Base-by-base conservation (phyloP, 1,140 invertebrate species). In the Drosophila tropicalis region DNA sequence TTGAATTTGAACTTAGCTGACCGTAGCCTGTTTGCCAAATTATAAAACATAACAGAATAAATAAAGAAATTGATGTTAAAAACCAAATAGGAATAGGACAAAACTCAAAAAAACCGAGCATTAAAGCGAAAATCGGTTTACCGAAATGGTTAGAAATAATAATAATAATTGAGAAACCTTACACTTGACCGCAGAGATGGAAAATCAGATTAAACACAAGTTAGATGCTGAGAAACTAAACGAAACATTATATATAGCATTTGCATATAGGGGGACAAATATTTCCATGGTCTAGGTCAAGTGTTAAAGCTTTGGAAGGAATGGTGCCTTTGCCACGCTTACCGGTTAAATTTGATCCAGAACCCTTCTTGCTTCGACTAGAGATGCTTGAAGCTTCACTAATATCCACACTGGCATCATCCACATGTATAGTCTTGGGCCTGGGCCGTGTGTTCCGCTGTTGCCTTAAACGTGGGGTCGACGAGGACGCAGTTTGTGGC, bases 361-460 rank as follows among this genome's bases (percentile, higher is more conserved):
- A 97, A 67, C 96, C 96, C 85, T 96, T 96, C 90, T 96, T 96
- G 51, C 95, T 95, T 69, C 95, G 93, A 93, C 95, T 95, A 74
- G 95, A 94, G 69, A 96, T 94, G 72, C 96, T 94, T 81, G 94
- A 95, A 72, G 96, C 96, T 73, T 96, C 96, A 67, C 95, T 95
- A 76, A 96, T 94, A 75, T 96, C 95, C 67, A 95, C 94, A n/a
- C 95, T 91, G 67, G 95, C 95, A 80, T 95, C 95, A 91, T 97
- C 97, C 57, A 97, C 96, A 83, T 97, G 96, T 70, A 98, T 97
- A 13, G 97, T 97, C 93, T 97, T 97, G 40, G 96, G 97, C 36
- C 96, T 93, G 57, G 96, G 96, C 62, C 96, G 93, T 82, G 91
- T 91, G 36, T 74, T 83, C 72, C 84, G 94, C 91, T 95, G 95